Evolutionary conservation across 2,113 vertebrate species (phyloP).

Genomic region (Gambusia affinis): DNA sequence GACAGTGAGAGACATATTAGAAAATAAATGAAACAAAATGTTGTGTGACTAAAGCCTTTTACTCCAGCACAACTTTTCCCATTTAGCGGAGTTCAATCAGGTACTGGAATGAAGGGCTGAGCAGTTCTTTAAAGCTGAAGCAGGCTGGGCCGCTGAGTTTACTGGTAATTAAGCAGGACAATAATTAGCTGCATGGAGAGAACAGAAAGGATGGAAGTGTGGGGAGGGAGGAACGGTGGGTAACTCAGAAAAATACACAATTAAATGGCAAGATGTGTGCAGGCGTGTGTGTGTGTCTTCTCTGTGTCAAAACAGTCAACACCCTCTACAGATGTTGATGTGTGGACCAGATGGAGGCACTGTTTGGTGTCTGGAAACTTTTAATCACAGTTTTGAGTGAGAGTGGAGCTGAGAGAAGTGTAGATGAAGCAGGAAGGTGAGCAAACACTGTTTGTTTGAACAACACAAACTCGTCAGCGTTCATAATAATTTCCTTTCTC

Average conservation of each 20-base stretch:
- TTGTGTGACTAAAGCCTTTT: conserved; percentile 75
- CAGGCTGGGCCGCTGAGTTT: conserved; percentile 57
- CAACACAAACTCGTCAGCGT: conserved; percentile 12
- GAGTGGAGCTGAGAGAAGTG: not conserved
- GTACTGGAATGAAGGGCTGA: conserved; percentile 66
- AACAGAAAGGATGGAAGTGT: conserved; percentile 28
- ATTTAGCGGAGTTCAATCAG: conserved; percentile 77
- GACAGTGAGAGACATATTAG: conserved; percentile 69
- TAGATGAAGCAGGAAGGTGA: conserved; percentile 6
- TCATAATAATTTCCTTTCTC: not conserved
- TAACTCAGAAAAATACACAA: conserved; percentile 17
- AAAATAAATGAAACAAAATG: conserved; percentile 73
- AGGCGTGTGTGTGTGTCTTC: not conserved
- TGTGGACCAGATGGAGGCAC: conserved; percentile 60
- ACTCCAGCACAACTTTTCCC: conserved; percentile 70
- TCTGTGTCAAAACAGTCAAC: conserved; percentile 49
- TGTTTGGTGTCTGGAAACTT: conserved; percentile 53
- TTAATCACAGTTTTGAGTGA: conserved; percentile 48
- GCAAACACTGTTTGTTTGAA: conserved; percentile 24
- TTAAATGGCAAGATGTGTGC: conserved; percentile 31
- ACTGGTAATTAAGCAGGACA: conserved; percentile 76
- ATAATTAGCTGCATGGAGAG: conserved; percentile 72
- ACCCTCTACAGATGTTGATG: conserved; percentile 61
- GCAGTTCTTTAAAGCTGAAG: conserved; percentile 71
- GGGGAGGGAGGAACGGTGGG: conserved; percentile 24